phyloP scores from a whole-genome alignment of 2,888 invertebrate species.

The Drosophila paracracens region DNA sequence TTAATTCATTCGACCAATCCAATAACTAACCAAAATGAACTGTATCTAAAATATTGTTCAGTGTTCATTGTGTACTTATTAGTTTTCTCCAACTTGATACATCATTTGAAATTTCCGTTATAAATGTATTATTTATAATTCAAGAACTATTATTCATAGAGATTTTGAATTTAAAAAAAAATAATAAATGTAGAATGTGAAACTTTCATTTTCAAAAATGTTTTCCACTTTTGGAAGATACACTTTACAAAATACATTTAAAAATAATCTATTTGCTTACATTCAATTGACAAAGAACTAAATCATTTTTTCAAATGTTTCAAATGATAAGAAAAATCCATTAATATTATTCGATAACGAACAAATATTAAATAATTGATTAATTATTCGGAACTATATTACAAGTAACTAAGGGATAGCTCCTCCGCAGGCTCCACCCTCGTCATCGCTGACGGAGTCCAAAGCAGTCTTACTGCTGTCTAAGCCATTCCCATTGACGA shows the following conservation, averaged over 20 bases:
- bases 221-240: not conserved
- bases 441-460: not conserved
- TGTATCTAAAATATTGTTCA: not conserved
- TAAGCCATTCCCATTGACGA: conserved; percentile 28
- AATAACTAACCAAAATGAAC: not conserved
- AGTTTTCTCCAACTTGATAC: not conserved
- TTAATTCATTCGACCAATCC: not conserved
- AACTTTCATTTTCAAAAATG: not conserved
- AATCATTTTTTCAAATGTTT: not conserved
- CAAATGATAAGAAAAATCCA: not conserved
- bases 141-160: not conserved
- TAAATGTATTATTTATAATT: not conserved
- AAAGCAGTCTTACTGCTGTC: not conserved
- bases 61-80: not conserved
- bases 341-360: not conserved
- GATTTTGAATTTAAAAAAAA: not conserved
- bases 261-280: not conserved
- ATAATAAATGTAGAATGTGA: not conserved
- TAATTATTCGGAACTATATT: not conserved
- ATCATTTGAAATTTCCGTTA: not conserved
- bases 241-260: not conserved
- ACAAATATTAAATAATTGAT: not conserved
- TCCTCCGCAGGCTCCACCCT: conserved; percentile 28
- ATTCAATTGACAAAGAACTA: not conserved
- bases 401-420: not conserved